Evolutionary conservation across 2,888 invertebrate genomes (phyloP), one percentile per base, ranked within the genome.

Genomic region (Troides aeacus): DNA sequence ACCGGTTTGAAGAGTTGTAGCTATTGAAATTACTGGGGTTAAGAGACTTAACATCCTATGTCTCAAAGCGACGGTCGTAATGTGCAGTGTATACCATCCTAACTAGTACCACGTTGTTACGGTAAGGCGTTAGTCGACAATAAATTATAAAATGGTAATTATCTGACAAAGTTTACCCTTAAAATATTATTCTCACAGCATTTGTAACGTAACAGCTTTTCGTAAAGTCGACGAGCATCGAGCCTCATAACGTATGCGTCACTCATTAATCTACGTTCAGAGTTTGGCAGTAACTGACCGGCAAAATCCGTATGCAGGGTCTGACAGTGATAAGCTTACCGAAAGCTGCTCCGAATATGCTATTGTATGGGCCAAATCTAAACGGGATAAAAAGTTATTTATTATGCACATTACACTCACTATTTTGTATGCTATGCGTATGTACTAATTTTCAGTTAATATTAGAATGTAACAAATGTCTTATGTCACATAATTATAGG

Each of bases 291-390:
- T 70, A 73, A 73, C 73, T 73, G 72, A 70, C 73, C 81, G 75
- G 76, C 75, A 74, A 87, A 89, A 89, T 86, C 87, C 85, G 83
- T 79, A 81, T 82, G 79, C 83, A 63, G 78, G 75, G 78, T 81
- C 80, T 79, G 86, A 88, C 89, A 84, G 79, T 80, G 82, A 82
- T 86, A 89, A 86, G 83, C 84, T 82, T 79, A 77, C 81, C 80
- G 73, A 88, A 89, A 89, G 87, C 88, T 78, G 88, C 86, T 89
- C 86, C 84, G 18, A 39, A n/a, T 39, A 36, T 64, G 21, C 21
- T 21, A 64, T 64, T 61, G 18, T 4, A 56, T 56, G 4, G n/a
- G 7, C n/a, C 21, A 21, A 21, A 56, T n/a, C n/a, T 56, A 15
- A 56, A 56, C 56, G n/a, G n/a, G 57, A 57, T 57, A 57, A 57